Conservation (phyloP, 2,888 invertebrate species). For the Callosobruchus maculatus region DNA sequence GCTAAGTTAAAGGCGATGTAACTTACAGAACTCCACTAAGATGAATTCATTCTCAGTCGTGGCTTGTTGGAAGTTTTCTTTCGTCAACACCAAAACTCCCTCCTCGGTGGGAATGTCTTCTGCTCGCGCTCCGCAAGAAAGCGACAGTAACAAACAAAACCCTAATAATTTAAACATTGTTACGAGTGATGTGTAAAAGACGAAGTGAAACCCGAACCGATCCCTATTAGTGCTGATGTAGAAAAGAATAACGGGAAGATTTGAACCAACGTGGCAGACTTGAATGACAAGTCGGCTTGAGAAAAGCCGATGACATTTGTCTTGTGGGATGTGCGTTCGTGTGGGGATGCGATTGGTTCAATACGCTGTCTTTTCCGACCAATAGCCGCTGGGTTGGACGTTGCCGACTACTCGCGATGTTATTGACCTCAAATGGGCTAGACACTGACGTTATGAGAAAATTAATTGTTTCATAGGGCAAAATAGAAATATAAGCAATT, state of each 20-base stretch:
- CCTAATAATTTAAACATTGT: neutral
- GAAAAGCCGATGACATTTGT: neutral
- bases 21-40: constrained; percentile 99
- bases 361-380: neutral
- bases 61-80: constrained; percentile 83
- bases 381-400: neutral
- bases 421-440: neutral
- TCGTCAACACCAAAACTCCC: constrained; percentile 83
- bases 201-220: neutral
- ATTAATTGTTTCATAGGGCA: neutral
- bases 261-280: neutral
- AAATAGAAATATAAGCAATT: neutral
- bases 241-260: neutral
- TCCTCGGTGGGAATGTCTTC: constrained; percentile 78
- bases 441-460: neutral
- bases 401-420: neutral
- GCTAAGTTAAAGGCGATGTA: neutral
- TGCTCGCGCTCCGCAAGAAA: neutral
- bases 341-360: neutral
- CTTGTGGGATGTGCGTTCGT: neutral
- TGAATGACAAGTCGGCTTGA: neutral
- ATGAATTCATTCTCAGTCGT: constrained; percentile 76
- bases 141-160: neutral
- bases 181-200: neutral
- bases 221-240: neutral